phyloP scores from a whole-genome alignment of 1,140 invertebrate genomes.

The Orussus abietinus region DNA sequence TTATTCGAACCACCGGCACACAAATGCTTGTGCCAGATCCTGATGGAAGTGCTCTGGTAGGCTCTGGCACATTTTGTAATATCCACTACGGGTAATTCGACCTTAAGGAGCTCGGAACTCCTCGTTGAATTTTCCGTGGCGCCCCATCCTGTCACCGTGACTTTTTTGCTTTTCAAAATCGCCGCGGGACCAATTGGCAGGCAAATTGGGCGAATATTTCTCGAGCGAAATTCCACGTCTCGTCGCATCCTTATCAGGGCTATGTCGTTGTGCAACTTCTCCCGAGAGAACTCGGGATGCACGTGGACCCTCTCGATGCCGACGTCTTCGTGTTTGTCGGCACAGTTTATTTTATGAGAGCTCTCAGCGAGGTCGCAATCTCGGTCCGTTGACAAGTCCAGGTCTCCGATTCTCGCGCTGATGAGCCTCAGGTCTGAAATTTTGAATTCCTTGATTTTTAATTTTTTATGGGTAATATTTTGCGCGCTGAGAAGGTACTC shows the following conservation, averaged over 20 bases:
- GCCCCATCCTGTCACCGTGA: slow-evolving; percentile 57
- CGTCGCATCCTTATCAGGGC: slow-evolving; percentile 55
- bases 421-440: slow-evolving; percentile 5
- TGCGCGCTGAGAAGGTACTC: too few species aligned
- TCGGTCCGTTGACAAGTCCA: slow-evolving; percentile 40
- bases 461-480: too few species aligned
- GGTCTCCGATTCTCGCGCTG: slow-evolving; percentile 17
- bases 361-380: slow-evolving; percentile 55
- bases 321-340: slow-evolving; percentile 55
- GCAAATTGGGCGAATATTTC: slow-evolving; percentile 54
- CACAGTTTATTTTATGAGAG: slow-evolving; percentile 43
- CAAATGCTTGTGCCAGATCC: slow-evolving; percentile 42
- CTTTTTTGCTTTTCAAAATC: slow-evolving; percentile 29
- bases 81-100: slow-evolving; percentile 46
- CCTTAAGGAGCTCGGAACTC: slow-evolving; percentile 48
- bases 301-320: slow-evolving; percentile 51
- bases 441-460: too few species aligned
- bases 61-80: slow-evolving; percentile 41
- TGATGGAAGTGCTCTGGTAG: slow-evolving; percentile 29
- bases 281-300: slow-evolving; percentile 52
- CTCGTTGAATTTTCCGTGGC: slow-evolving; percentile 36
- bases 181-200: slow-evolving; percentile 46
- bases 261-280: slow-evolving; percentile 57
- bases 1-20: slow-evolving; percentile 55
- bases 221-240: slow-evolving; percentile 45